Evolutionary conservation across 2,888 invertebrate genomes (phyloP), one percentile per base, ranked within the genome.

Genomic region (Physocephala rufipes): DNA sequence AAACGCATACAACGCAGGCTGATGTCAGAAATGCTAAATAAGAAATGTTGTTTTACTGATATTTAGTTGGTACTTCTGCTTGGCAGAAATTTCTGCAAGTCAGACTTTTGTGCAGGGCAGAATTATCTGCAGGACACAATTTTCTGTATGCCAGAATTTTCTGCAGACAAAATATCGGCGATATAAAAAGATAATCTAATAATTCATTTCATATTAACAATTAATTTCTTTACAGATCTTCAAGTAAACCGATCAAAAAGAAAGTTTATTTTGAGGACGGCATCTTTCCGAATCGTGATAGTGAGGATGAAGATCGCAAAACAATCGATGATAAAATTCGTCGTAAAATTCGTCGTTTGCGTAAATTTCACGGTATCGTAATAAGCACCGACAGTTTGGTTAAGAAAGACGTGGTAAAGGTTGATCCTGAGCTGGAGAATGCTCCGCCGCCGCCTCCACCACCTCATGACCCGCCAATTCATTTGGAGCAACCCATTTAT

Each of bases 261-360:
- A 81, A 82, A 0, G 84, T 84, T 0, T 82, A 82, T 68, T 84
- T 84, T 47, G 81, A 84, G 75, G 84, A 84, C 73, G 78, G 81
- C 3, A 82, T 84, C 51, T 78, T 78, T 71, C 84, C 85, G 19
- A 83, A 79, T 53, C 79, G 80, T n/a, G 84, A 84, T 65, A 85
- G 85, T 71, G 84, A 80, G 0, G 77, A 76, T 65, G 84, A 84
- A 71, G 84, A 84, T 76, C 82, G 83, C 4, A 78, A 74, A 55
- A 74, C 79, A 2, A 74, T 84, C 5, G 78, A 78, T 30, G 71
- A 73, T 0, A 80, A 78, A 49, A 77, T 82, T 61, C 78, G 82
- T 2, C 78, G 78, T 7, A 79, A 80, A 26, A 51, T 84, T 16
- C 76, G 77, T 4, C 74, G 78, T 3, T 70, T 79, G 16, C 79